Evolutionary conservation across 2,797 vertebrate genomes (phyloP), one percentile per base, ranked within the genome.

Genomic region (Xenops minutus): DNA sequence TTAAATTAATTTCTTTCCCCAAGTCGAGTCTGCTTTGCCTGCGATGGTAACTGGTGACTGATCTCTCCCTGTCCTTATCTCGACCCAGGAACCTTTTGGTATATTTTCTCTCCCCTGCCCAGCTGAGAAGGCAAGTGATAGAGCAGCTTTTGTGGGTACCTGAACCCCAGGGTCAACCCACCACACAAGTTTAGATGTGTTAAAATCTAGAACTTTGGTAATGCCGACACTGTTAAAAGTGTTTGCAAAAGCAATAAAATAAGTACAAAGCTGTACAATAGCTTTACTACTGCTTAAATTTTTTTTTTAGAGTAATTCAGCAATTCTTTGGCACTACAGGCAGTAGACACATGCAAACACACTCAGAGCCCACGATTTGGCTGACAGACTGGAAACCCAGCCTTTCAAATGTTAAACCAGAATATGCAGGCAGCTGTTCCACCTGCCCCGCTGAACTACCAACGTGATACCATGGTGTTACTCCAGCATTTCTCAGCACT

Each of bases 361-460:
- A 30, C n/a, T 90, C 80, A 56, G 22, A 66, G 77, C 32, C 55
- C 48, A 15, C 54, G n/a, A 48, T 66, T 26, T 93, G 95, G 84
- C 84, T 58, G 62, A 30, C 46, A 86, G 58, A n/a, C 30, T 90
- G 94, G 94, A 97, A 96, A 92, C 59, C 32, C 79, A 88, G 48
- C 39, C 77, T 78, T 76, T 36, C 76, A 67, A 93, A 72, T 10
- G 17, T 49, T 84, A 91, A 91, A 91, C 22, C 89, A 95, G 91
- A 93, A 83, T 75, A 84, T 20, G 51, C 43, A 93, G 52, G 58
- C 92, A 91, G 64, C 55, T 90, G 29, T 85, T 46, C 62, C 88
- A 79, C 36, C 69, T 62, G 51, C n/a, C 54, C 59, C 52, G 44
- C 51, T 74, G 54, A 89, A n/a, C 12, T 10, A 62, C 21, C 73